phyloP scores from a whole-genome alignment of 2,113 vertebrate genomes.

The Thalassarche chlororhynchos region DNA sequence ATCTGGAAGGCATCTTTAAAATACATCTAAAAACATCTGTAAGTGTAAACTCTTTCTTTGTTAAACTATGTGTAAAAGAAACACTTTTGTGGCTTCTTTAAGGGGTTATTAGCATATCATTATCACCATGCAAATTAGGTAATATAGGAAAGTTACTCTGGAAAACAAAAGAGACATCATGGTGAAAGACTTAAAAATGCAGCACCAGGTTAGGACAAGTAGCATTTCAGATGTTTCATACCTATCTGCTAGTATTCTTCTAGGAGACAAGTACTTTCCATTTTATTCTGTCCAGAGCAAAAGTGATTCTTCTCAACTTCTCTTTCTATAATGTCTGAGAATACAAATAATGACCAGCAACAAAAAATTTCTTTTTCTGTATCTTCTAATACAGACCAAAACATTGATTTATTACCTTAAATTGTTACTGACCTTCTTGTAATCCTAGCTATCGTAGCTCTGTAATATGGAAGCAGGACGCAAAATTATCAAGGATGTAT shows the following conservation, averaged over 20 bases:
- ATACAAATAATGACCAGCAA: neutral
- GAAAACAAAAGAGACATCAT: neutral
- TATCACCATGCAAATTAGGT: neutral
- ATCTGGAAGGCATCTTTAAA: neutral
- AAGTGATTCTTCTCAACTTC: neutral
- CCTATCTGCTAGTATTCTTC: neutral
- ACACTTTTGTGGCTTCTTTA: neutral
- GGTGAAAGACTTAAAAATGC: neutral
- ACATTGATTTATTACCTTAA: neutral
- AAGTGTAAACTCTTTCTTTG: neutral
- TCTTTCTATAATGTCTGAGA: neutral
- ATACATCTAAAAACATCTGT: neutral
- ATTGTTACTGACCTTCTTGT: neutral
- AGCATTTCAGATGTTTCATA: neutral
- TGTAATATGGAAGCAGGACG: neutral
- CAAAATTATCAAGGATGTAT: neutral
- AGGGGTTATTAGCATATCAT: neutral
- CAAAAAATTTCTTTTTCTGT: neutral
- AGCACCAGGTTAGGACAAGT: neutral
- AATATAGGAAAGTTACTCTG: neutral
- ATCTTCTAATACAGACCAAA: neutral
- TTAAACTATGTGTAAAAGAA: neutral
- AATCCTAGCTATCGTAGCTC: neutral
- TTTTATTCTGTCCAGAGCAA: neutral
- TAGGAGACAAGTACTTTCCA: neutral